Percentiles rank a stretch among this genome's conserved stretches.
Conservation (phyloP, 1,140 invertebrate species). For the Camponotus pennsylvanicus region DNA sequence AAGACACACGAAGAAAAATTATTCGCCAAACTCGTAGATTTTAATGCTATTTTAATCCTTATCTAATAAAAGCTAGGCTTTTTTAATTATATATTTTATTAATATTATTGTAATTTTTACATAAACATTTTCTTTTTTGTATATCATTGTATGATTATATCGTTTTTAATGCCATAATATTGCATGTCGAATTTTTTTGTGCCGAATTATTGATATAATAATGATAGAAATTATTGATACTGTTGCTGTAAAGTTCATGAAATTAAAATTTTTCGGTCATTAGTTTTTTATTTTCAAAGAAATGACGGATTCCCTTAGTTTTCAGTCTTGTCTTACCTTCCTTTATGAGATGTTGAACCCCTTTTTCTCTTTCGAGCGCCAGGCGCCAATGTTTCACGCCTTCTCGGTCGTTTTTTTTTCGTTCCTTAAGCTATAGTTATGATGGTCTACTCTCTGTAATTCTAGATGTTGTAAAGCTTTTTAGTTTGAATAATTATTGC, state of each 20-base stretch:
- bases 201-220: background rate
- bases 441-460: conserved; percentile 44
- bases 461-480: background rate
- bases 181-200: background rate
- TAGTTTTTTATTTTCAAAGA: conserved; percentile 11
- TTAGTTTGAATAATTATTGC: background rate
- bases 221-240: background rate
- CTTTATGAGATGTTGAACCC: conserved; percentile 72
- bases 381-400: conserved; percentile 82
- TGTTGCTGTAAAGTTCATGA: background rate
- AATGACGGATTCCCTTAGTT: conserved; percentile 64
- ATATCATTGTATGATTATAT: background rate
- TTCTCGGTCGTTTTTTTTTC: conserved; percentile 65
- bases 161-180: background rate
- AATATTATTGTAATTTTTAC: conserved; percentile 9
- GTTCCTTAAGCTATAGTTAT: conserved; percentile 52
- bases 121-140: background rate
- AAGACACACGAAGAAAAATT: background rate
- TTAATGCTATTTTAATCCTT: background rate
- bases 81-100: background rate
- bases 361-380: conserved; percentile 77
- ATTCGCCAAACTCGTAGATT: background rate
- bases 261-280: conserved; percentile 47
- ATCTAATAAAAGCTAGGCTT: background rate
- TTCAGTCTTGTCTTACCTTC: conserved; percentile 66